Evolutionary conservation across 2,113 vertebrate genomes (phyloP).

Genomic region (Hipposideros armiger): DNA sequence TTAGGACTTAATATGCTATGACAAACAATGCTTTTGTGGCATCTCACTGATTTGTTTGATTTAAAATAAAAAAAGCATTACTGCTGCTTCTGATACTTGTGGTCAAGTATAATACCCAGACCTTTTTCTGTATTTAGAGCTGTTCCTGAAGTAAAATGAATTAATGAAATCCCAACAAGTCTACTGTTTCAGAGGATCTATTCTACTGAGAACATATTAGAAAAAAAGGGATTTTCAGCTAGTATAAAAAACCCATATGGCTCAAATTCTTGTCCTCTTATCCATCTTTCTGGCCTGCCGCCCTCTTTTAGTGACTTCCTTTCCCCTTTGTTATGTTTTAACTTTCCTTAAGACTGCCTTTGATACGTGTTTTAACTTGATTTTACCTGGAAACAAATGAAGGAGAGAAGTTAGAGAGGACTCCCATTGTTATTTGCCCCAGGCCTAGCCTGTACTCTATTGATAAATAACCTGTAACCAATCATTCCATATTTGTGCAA

Average conservation of each 20-base stretch:
- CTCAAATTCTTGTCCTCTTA: constrained; percentile 9
- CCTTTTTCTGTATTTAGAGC: neutral
- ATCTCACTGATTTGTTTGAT: neutral
- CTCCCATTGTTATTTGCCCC: neutral
- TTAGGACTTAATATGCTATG: neutral
- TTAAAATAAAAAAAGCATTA: constrained; percentile 43
- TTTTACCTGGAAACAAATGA: constrained; percentile 47
- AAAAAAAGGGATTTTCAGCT: neutral
- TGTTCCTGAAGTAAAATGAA: constrained; percentile 1
- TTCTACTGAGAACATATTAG: neutral
- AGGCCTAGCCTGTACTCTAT: neutral
- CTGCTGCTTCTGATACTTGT: neutral
- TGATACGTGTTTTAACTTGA: constrained; percentile 24
- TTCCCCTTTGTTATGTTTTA: constrained; percentile 19
- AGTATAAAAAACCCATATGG: neutral
- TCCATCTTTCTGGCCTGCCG: neutral
- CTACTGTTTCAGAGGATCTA: neutral
- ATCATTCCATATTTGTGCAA: neutral
- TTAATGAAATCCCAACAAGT: neutral
- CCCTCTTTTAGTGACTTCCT: neutral
- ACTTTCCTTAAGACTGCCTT: constrained; percentile 19
- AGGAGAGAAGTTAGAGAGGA: neutral
- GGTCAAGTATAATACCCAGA: neutral
- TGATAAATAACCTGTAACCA: constrained; percentile 11
- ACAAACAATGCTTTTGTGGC: neutral